phyloP scores from a whole-genome alignment of 2,797 vertebrate genomes.

The Mus caroli region DNA sequence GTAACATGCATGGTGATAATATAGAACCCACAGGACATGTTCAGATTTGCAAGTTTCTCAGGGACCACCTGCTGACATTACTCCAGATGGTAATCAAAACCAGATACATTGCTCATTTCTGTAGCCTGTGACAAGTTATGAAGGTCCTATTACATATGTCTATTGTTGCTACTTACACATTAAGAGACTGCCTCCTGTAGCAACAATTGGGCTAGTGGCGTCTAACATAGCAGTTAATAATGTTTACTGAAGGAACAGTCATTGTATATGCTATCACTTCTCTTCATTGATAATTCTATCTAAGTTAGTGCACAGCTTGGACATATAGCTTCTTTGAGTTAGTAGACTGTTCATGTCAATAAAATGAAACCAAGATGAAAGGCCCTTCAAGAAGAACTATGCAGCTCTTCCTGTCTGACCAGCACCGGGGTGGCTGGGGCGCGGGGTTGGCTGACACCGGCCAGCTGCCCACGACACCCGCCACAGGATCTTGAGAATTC shows the following conservation, averaged over 20 bases:
- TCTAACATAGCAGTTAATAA: background rate
- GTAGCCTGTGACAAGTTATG: background rate
- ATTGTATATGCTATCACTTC: background rate
- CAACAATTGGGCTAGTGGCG: background rate
- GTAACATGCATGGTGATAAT: background rate
- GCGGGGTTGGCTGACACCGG: too few species aligned
- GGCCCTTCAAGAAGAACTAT: background rate
- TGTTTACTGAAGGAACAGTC: background rate
- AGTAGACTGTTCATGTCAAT: background rate
- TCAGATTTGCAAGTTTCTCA: background rate
- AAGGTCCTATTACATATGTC: background rate
- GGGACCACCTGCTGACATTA: background rate
- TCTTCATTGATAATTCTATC: background rate
- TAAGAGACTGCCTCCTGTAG: background rate
- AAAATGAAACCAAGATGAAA: background rate
- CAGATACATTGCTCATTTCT: background rate
- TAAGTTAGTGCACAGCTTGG: background rate
- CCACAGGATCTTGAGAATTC: too few species aligned
- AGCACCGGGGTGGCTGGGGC: too few species aligned
- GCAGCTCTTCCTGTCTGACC: too few species aligned
- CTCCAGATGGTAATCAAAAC: background rate
- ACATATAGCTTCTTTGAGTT: background rate
- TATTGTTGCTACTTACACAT: background rate
- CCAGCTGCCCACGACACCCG: too few species aligned
- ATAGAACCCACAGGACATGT: background rate